Evolutionary conservation across 2,113 vertebrate species (phyloP).

Genomic region (Nestor notabilis): DNA sequence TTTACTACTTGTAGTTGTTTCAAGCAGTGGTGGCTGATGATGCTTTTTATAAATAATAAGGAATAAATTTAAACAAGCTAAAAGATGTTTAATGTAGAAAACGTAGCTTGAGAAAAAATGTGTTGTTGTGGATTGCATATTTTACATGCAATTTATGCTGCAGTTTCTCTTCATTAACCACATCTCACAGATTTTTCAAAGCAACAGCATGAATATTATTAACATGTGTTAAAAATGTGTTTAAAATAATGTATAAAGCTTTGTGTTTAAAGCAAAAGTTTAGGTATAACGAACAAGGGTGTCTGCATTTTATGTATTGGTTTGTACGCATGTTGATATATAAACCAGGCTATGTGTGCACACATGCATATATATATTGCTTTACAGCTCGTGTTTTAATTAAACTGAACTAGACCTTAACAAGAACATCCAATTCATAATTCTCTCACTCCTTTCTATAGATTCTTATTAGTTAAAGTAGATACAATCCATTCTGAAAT

Average conservation of each 20-base stretch:
- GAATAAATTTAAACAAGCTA: slow-evolving; percentile 76
- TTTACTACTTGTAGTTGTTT: slow-evolving; percentile 70
- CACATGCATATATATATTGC: slow-evolving; percentile 23
- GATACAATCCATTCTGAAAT: slow-evolving; percentile 60
- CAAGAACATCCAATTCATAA: slow-evolving; percentile 70
- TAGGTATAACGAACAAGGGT: slow-evolving; percentile 52
- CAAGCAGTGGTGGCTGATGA: slow-evolving; percentile 65
- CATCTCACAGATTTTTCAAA: slow-evolving; percentile 76
- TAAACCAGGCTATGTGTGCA: background rate
- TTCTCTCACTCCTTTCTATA: slow-evolving; percentile 36
- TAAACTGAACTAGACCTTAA: slow-evolving; percentile 78
- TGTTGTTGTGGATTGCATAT: slow-evolving; percentile 69
- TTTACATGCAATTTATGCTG: slow-evolving; percentile 78
- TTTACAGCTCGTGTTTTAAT: slow-evolving; percentile 70
- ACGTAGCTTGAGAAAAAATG: slow-evolving; percentile 70
- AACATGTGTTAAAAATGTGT: slow-evolving; percentile 77
- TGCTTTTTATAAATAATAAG: slow-evolving; percentile 72
- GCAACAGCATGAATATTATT: slow-evolving; percentile 74
- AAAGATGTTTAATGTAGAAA: slow-evolving; percentile 75
- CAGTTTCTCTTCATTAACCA: slow-evolving; percentile 81
- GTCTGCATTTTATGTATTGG: slow-evolving; percentile 38
- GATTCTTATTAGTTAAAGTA: slow-evolving; percentile 63
- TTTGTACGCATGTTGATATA: background rate
- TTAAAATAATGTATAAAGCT: slow-evolving; percentile 72
- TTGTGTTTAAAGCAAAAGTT: slow-evolving; percentile 70